Evolutionary conservation across 2,797 vertebrate genomes (phyloP), one percentile per base, ranked within the genome.

Genomic region (Paedocypris micromegethes): DNA sequence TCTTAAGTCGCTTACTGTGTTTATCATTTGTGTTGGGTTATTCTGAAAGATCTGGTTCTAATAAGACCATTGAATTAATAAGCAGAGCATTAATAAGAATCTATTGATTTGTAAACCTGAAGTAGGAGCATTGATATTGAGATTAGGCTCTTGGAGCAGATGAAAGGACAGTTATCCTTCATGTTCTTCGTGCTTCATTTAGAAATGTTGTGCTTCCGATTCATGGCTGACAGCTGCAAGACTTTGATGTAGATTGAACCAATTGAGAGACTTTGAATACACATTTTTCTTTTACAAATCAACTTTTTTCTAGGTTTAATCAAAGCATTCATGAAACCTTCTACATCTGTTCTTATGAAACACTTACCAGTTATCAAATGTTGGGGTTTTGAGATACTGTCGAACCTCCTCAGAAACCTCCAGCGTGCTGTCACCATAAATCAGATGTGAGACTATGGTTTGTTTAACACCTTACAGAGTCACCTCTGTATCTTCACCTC

Each of bases 351-450:
- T 1, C 48, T n/a, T 65, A 73, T 61, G 7, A 74, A 68, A 57
- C 51, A 76, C 88, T 78, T 64, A 91, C 89, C 90, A 92, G 83
- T 91, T 91, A 62, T 92, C 86, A 64, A 92, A 92, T 54, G 89
- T 91, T 3, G 89, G 89, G 1, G 88, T 91, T 84, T 91, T 92
- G 47, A 92, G 77, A 68, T 89, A 90, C 78, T 89, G 88, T 67
- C 84, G 83, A 72, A 91, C 89, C 66, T 89, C 88, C 5, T 90
- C 89, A 4, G 89, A 90, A 1, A 92, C 86, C 64, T 90, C 87
- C 72, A 92, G 76, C 39, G 86, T 86, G 78, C 90, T 92, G 56
- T 58, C 7, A 38, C 64, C 70, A 8, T 58, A 42, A 46, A 66
- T 50, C 6, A 58, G 9, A 2, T 37, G 58, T 8, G 52, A n/a